Conservation (phyloP, 2,888 invertebrate species). For the Temnothorax rugatulus region DNA sequence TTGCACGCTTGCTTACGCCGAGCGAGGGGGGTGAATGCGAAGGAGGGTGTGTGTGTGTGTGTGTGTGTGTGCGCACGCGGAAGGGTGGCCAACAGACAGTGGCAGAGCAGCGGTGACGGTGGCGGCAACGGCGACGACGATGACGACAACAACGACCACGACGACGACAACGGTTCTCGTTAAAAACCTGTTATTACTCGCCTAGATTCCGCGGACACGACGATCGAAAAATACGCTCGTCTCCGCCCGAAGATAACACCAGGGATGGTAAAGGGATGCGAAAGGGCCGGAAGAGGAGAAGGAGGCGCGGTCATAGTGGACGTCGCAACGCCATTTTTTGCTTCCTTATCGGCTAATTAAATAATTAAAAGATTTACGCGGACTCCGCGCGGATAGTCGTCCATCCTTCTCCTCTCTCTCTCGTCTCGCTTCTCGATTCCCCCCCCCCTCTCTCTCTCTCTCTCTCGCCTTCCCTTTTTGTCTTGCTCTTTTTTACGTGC, state of each 20-base stretch:
- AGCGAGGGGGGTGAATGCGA: conserved; percentile 42
- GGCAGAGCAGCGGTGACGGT: neutral
- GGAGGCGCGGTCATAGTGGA: neutral
- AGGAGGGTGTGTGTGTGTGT: neutral
- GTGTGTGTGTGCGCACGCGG: conserved; percentile 35
- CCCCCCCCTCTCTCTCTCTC: too few species aligned
- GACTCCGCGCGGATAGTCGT: conserved; percentile 27
- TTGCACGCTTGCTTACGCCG: conserved; percentile 73
- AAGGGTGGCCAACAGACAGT: conserved; percentile 43
- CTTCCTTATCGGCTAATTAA: conserved; percentile 50
- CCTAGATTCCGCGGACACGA: conserved; percentile 69
- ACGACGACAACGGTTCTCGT: conserved; percentile 60
- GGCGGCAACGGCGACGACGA: neutral
- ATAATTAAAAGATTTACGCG: conserved; percentile 51
- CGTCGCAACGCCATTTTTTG: conserved; percentile 54
- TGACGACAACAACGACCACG: neutral
- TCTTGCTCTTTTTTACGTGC: conserved; percentile 19
- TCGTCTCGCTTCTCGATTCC: neutral
- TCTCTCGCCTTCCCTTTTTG: neutral
- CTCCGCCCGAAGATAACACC: conserved; percentile 59
- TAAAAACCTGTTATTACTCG: conserved; percentile 76
- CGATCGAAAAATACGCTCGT: conserved; percentile 74
- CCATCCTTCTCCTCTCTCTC: conserved; percentile 2
- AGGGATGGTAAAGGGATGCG: conserved; percentile 18
- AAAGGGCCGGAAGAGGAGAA: neutral